A percentile compares a stretch with the other conserved stretches of the same genome.
phyloP scores from a whole-genome alignment of 2,797 vertebrate species.

The Phaenicophaeus curvirostris region DNA sequence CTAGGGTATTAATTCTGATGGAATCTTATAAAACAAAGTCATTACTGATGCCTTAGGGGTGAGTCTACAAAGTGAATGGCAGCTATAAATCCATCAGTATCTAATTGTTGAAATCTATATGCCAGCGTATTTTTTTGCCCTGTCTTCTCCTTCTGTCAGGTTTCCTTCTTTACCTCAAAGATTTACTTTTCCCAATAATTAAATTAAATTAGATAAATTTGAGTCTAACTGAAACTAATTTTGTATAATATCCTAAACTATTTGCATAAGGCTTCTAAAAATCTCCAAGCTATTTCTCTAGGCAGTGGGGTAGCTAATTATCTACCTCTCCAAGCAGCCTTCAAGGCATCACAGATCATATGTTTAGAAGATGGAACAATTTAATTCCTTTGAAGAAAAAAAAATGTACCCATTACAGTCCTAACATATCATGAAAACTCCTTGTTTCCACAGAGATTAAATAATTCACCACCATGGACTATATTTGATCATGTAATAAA shows the following conservation, averaged over 20 bases:
- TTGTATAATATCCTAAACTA: conserved; percentile 76
- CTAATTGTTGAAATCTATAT: conserved; percentile 33
- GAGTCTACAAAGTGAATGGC: conserved; percentile 1
- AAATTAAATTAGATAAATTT: conserved; percentile 78
- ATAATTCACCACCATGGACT: conserved; percentile 64
- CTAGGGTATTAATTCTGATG: conserved; percentile 30
- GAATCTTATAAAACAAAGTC: conserved; percentile 43
- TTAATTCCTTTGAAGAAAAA: conserved; percentile 53
- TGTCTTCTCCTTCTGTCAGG: not conserved
- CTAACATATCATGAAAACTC: conserved; percentile 67
- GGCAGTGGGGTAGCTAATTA: conserved; percentile 77
- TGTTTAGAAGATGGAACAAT: conserved; percentile 68
- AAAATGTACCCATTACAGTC: conserved; percentile 56
- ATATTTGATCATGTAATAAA: conserved; percentile 66
- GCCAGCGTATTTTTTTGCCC: not conserved
- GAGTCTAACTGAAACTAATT: conserved; percentile 77
- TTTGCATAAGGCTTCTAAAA: conserved; percentile 75
- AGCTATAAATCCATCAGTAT: conserved; percentile 45
- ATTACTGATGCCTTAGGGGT: conserved; percentile 18
- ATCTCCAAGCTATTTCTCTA: conserved; percentile 76
- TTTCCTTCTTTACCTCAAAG: conserved; percentile 58
- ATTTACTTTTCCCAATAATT: conserved; percentile 75
- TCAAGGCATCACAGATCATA: conserved; percentile 69
- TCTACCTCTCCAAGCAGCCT: conserved; percentile 73
- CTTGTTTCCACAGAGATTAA: conserved; percentile 65